Evolutionary conservation across 2,797 vertebrate genomes (phyloP), one percentile per base, ranked within the genome.

Genomic region (Halcyon chelicuti): DNA sequence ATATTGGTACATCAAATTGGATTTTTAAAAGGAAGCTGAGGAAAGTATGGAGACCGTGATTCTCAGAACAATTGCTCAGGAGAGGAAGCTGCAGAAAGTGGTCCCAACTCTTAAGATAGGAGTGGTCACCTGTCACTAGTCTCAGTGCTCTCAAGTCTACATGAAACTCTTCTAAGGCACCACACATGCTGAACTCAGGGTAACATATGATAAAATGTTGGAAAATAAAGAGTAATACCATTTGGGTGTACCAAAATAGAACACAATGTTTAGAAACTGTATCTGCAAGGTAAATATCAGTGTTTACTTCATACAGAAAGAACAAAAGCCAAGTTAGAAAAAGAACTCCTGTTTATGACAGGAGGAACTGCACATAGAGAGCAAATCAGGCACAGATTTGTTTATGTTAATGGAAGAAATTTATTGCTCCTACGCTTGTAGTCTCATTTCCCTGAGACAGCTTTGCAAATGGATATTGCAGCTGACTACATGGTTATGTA

Each of bases 351-450:
- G 40, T 68, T 68, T 75, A n/a, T 51, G n/a, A 60, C 62, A 47
- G 16, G 16, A 66, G 10, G 12, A 90, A 51, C 11, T 63, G 29
- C 70, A 55, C 0, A 0, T 23, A 54, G n/a, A 78, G 14, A 1
- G 1, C 11, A 72, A 75, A 82, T 35, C 51, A 70, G 35, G 14
- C 65, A 80, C 67, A 95, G 54, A 88, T 94, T 86, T 93, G 33
- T 94, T 91, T 86, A 60, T 39, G 54, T 42, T 95, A 86, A 83
- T 40, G 61, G 49, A 49, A 83, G 33, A 74, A 76, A 90, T 88
- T 67, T 12, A 2, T 80, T 90, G 49, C 37, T 95, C 26, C 65
- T 77, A 23, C 0, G 0, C 15, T 90, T 8, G 19, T 5, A 57
- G 25, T 37, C 75, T 90, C 40, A 46, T 80, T 95, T 89, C 37